Evolutionary conservation across 2,888 invertebrate genomes (phyloP), one percentile per base, ranked within the genome.

Genomic region (Hoplodrina ambigua): DNA sequence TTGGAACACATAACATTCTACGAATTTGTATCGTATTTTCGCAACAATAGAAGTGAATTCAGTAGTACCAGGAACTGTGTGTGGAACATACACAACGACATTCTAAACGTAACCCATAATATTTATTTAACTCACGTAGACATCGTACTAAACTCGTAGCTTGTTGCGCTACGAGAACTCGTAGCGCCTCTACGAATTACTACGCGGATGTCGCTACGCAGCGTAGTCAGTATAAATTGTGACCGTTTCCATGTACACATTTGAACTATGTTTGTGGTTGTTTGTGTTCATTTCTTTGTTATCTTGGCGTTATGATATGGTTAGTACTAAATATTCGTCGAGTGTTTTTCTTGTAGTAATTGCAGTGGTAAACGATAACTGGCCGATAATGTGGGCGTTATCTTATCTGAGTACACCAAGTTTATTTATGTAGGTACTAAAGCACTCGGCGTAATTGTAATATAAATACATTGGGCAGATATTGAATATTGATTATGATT

Each of bases 281-380:
- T 63, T 57, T 37, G 44, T 64, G 46, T 53, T 56, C 50, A n/a
- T 77, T 57, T 37, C 37, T n/a, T 69, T 68, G 50, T 70, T 79
- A 61, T 82, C 53, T 80, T 10, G 30, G 54, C 44, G 44, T 58
- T 11, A 67, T 67, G 66, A 60, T 64, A 75, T 56, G 55, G 65
- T 61, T 60, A 60, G 50, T 66, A 72, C 78, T 70, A 72, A 78
- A 66, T 72, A 60, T 68, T 65, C 44, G 59, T 82, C 19, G 57
- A 82, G 84, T 86, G 87, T 88, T 88, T 89, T 89, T 86, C 83
- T 83, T 72, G 81, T 80, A 70, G 85, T 89, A 85, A 88, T 88
- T 88, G 84, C 78, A 60, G 53, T 76, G 65, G 81, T 72, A 75
- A 66, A 60, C 68, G 81, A 80, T 81, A 82, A 62, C 72, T 60